A percentile compares a stretch with the other conserved stretches of the same genome.
These are phyloP conservation scores for Pollenia amentaria DNA, from an alignment of 2,888 invertebrate species.

Conservation along the genomic window DNA sequence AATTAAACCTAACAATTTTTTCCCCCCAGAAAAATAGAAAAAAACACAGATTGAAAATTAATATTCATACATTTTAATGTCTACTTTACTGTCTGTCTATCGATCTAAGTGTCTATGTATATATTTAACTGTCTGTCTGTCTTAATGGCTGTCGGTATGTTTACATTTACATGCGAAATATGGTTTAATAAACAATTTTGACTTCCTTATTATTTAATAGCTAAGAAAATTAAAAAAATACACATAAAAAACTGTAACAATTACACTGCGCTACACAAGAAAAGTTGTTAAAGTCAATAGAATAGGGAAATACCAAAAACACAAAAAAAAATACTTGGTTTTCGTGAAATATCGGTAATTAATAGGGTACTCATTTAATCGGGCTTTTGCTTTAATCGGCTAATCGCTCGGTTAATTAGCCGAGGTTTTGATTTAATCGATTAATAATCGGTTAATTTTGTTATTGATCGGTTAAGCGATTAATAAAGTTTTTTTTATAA, in stretches of 20 bases:
- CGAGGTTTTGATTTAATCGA: no score
- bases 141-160: conserved; percentile 13
- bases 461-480: no score
- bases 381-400: no score
- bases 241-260: conserved; percentile 52
- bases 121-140: conserved; percentile 4
- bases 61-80: conserved; percentile 55
- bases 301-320: no score
- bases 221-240: conserved; percentile 10
- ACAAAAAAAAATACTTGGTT: no score
- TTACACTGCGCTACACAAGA: neutral
- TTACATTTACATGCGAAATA: conserved; percentile 62
- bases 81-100: conserved; percentile 41
- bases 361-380: no score
- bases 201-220: conserved; percentile 68
- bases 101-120: conserved; percentile 10
- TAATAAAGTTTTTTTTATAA: no score
- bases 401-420: no score
- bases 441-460: no score
- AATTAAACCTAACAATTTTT: neutral
- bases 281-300: no score
- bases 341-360: no score
- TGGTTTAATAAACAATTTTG: conserved; percentile 63
- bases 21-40: neutral
- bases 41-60: conserved; percentile 43